These are phyloP conservation scores for Cyphomyrmex costatus DNA, from an alignment of 1,140 invertebrate species.

Conservation along the genomic window DNA sequence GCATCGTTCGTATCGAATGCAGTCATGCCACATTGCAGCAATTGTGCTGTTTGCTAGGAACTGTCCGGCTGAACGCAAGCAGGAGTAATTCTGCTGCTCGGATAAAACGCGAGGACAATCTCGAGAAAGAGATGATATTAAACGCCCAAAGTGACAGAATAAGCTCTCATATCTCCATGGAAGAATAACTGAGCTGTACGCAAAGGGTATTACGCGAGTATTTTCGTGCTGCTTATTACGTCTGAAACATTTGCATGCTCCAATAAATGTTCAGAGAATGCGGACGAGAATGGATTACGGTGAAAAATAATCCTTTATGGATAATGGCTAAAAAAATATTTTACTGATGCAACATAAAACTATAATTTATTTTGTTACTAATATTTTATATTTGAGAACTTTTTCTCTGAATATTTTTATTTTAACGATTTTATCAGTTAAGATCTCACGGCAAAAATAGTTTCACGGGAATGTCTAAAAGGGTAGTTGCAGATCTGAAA, in stretches of 20 bases:
- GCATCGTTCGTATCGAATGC: slow-evolving; percentile 49
- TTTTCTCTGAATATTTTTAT: too few relatives aligned
- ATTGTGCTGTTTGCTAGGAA: slow-evolving; percentile 39
- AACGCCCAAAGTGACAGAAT: slow-evolving; percentile 11
- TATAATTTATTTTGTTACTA: too few relatives aligned
- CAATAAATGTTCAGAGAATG: slow-evolving; percentile 22
- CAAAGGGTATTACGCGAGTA: slow-evolving; percentile 4
- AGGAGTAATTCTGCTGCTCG: slow-evolving; percentile 61
- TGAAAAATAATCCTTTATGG: neutral
- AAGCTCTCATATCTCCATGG: slow-evolving; percentile 1
- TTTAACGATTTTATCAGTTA: too few relatives aligned
- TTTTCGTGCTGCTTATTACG: neutral
- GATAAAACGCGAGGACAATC: slow-evolving; percentile 43
- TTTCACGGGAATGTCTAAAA: too few relatives aligned
- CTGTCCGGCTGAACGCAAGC: slow-evolving; percentile 43
- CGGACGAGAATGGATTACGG: neutral
- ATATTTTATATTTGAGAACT: too few relatives aligned
- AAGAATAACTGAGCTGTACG: neutral
- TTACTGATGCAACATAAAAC: too few relatives aligned
- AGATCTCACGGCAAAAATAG: too few relatives aligned
- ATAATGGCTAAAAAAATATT: neutral
- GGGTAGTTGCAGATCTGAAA: too few relatives aligned
- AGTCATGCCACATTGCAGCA: slow-evolving; percentile 31
- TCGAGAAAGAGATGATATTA: slow-evolving; percentile 37
- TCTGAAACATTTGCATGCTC: slow-evolving; percentile 17